These are phyloP conservation scores for Echinarachnius parma DNA, from an alignment of 53 echinoderm and acorn worm species.

Conservation along the genomic window DNA sequence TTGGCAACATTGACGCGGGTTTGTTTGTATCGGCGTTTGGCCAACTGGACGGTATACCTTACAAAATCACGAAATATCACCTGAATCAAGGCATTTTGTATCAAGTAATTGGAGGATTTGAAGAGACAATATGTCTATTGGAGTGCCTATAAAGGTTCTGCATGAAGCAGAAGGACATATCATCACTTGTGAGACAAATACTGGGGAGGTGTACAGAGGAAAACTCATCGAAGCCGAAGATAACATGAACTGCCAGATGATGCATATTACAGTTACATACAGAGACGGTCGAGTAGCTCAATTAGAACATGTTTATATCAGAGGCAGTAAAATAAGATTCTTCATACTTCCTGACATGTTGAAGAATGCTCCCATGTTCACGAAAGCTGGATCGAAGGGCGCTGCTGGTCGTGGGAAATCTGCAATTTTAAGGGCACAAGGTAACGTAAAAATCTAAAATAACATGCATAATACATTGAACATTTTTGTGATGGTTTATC, in stretches of 20 bases:
- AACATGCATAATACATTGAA: too few species aligned
- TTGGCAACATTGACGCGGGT: too few species aligned
- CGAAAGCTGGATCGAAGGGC: conserved; percentile 82
- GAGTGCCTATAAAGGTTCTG: conserved; percentile 98
- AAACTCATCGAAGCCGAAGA: conserved; percentile 98
- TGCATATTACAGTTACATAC: conserved; percentile 93
- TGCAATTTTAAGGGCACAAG: conserved; percentile 88
- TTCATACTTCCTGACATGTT: conserved; percentile 96
- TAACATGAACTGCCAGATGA: conserved; percentile 99
- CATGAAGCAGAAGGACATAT: conserved; percentile 99
- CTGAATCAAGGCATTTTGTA: too few species aligned
- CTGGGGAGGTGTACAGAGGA: conserved; percentile 97
- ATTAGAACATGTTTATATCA: conserved; percentile 95
- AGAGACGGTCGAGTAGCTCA: conserved; percentile 98
- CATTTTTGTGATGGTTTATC: too few species aligned
- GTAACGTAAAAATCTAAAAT: too few species aligned
- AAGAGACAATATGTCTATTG: conserved; percentile 99
- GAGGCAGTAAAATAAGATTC: conserved; percentile 99
- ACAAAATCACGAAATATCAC: too few species aligned
- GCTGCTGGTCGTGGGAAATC: conserved; percentile 95
- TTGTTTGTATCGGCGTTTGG: too few species aligned
- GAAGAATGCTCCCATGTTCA: conserved; percentile 99
- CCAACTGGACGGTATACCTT: too few species aligned
- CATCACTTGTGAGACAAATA: conserved; percentile 95
- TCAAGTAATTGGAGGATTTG: too few species aligned